Conservation (phyloP, 1,140 invertebrate genomes). For the Drosophila melanogaster region DNA sequence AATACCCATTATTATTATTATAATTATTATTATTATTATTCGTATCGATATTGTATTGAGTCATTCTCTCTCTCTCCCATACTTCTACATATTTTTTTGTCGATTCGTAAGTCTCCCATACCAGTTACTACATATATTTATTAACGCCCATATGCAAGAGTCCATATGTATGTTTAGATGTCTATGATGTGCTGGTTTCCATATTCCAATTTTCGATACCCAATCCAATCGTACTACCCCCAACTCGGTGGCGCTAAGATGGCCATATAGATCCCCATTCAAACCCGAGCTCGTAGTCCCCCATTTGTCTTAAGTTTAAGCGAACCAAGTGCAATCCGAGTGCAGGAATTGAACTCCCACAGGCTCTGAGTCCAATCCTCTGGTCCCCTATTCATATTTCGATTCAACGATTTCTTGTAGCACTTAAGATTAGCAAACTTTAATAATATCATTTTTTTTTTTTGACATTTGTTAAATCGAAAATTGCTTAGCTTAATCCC, state of each 20-base stretch:
- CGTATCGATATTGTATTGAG: slow-evolving; percentile 33
- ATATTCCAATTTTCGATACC: neutral
- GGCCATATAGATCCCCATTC: slow-evolving; percentile 58
- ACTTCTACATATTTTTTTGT: slow-evolving; percentile 54
- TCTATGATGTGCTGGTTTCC: slow-evolving; percentile 15
- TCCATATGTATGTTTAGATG: slow-evolving; percentile 10
- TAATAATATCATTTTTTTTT: slow-evolving; percentile 60
- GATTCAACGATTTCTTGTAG: slow-evolving; percentile 14
- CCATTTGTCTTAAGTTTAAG: slow-evolving; percentile 45
- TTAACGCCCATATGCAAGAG: slow-evolving; percentile 14
- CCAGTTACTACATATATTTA: slow-evolving; percentile 14
- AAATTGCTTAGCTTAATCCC: slow-evolving; percentile 63
- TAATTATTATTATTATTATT: slow-evolving; percentile 31
- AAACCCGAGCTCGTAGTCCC: neutral
- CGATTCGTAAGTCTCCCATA: slow-evolving; percentile 38
- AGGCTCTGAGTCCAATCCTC: neutral
- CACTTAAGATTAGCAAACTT: slow-evolving; percentile 37
- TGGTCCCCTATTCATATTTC: neutral
- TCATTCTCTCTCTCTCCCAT: slow-evolving; percentile 4
- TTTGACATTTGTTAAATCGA: slow-evolving; percentile 64
- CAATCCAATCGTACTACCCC: neutral
- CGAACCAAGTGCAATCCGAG: slow-evolving; percentile 61
- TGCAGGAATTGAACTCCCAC: slow-evolving; percentile 7
- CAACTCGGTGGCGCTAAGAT: slow-evolving; percentile 27
- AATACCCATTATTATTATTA: slow-evolving; percentile 9